Evolutionary conservation across 2,113 vertebrate species (phyloP).

Genomic region (Helogale parvula): DNA sequence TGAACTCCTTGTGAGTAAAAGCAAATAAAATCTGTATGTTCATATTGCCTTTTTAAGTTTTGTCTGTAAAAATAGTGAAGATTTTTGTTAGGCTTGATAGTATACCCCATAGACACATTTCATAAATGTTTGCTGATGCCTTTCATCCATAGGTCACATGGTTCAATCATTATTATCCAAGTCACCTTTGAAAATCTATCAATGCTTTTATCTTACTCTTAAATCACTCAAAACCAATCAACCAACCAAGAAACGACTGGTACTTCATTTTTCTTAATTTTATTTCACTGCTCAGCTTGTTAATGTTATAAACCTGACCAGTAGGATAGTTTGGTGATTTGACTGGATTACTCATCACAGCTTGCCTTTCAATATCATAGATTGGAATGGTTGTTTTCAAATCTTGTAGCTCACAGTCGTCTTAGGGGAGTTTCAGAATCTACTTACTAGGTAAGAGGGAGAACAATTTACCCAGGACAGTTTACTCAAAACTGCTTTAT

Average conservation of each 20-base stretch:
- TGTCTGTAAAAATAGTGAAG: not conserved
- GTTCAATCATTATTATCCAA: not conserved
- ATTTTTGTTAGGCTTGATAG: not conserved
- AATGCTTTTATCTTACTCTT: not conserved
- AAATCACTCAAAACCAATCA: not conserved
- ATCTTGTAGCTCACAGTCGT: not conserved
- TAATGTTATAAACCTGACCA: not conserved
- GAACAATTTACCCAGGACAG: not conserved
- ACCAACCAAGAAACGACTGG: not conserved
- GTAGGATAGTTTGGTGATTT: not conserved
- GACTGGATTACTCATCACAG: not conserved
- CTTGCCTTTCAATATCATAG: not conserved
- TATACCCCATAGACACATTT: not conserved
- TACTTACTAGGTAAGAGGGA: not conserved
- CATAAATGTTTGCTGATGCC: not conserved
- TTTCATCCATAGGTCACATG: not conserved
- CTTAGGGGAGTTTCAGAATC: not conserved
- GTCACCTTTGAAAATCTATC: not conserved
- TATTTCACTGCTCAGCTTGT: not conserved
- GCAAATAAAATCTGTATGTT: not conserved
- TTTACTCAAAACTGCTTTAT: not conserved
- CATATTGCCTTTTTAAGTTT: not conserved
- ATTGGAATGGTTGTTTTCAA: not conserved
- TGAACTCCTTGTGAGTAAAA: not conserved
- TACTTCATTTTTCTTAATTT: not conserved